A percentile compares a stretch with the other conserved stretches of the same genome.
Conservation (phyloP, 2,797 vertebrate genomes). For the Antennarius maculatus region DNA sequence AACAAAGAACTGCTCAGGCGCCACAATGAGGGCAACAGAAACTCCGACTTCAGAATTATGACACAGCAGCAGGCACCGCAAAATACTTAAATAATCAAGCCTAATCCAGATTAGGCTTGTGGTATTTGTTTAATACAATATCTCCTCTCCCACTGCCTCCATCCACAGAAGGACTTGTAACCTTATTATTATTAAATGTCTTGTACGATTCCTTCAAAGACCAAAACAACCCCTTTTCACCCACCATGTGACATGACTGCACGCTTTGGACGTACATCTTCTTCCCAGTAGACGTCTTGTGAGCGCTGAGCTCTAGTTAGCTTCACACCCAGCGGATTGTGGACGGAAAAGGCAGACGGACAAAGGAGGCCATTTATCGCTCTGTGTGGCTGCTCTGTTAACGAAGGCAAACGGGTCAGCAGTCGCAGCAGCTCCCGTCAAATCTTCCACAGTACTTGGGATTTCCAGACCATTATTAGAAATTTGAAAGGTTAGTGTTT, state of each 20-base stretch:
- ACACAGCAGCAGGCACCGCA: neutral
- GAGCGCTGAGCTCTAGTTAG: neutral
- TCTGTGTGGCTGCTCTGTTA: too few species aligned
- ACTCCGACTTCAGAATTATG: neutral
- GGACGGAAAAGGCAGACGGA: conserved; percentile 17
- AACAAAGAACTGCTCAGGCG: neutral
- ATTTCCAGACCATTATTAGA: conserved; percentile 9
- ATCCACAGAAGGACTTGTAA: neutral
- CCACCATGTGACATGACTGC: neutral
- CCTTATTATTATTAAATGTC: neutral
- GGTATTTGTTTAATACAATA: neutral
- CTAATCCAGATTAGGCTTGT: too few species aligned
- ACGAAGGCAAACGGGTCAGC: too few species aligned
- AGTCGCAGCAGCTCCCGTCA: neutral
- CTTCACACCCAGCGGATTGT: conserved; percentile 22
- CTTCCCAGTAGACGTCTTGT: neutral
- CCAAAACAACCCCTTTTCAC: conserved; percentile 8
- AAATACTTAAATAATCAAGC: neutral
- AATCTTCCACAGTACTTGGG: neutral
- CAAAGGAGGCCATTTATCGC: neutral
- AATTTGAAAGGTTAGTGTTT: neutral
- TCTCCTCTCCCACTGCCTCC: neutral
- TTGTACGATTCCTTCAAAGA: neutral
- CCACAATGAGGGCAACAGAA: conserved; percentile 8
- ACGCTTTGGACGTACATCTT: neutral